A percentile compares a stretch with the other conserved stretches of the same genome.
These are phyloP conservation scores for Percopsis omiscomaycus DNA, from an alignment of 2,797 vertebrate genomes.

Conservation along the genomic window DNA sequence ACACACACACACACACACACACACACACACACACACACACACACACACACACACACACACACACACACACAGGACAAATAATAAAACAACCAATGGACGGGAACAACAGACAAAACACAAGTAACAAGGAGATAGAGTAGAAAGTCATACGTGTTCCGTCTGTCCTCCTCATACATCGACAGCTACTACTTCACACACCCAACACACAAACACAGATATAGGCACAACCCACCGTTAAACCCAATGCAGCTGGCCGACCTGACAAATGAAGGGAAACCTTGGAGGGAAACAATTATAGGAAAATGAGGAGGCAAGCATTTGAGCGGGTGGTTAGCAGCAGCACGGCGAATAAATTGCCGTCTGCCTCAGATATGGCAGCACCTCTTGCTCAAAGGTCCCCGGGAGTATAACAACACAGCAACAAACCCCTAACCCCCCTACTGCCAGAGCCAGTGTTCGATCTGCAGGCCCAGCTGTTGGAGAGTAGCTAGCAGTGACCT, in stretches of 20 bases:
- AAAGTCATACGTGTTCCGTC: no score
- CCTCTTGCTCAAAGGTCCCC: slow-evolving; percentile 50
- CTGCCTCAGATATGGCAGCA: slow-evolving; percentile 69
- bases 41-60: background rate
- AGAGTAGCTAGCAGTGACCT: slow-evolving; percentile 60
- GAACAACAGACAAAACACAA: no score
- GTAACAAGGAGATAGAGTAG: no score
- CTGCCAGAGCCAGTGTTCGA: slow-evolving; percentile 5
- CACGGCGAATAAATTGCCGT: slow-evolving; percentile 51
- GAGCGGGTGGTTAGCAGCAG: background rate
- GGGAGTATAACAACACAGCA: slow-evolving; percentile 46
- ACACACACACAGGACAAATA: background rate
- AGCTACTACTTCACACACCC: no score
- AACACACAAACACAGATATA: no score
- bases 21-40: no score
- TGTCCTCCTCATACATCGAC: no score
- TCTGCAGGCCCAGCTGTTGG: slow-evolving; percentile 3
- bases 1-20: no score
- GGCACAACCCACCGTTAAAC: background rate
- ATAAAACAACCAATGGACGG: no score
- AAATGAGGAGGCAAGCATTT: background rate
- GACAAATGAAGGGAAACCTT: background rate
- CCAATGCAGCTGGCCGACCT: background rate
- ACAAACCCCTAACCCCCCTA: slow-evolving; percentile 29
- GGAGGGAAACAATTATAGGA: background rate